Evolutionary conservation across 92 coral and sea anemone genomes (phyloP).

Genomic region (Meandrina meandrites): DNA sequence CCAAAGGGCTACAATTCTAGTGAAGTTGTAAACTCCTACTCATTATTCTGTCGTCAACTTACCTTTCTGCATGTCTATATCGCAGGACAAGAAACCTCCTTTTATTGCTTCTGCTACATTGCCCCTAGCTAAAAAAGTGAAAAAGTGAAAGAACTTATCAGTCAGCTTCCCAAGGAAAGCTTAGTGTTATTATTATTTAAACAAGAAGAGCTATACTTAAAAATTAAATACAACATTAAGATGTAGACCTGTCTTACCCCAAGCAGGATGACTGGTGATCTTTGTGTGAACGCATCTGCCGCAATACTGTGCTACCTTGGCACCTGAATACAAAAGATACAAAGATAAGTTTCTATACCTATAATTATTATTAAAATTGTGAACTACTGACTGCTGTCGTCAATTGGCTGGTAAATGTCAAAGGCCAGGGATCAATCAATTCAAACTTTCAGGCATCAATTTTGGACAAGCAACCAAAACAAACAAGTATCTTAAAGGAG

Average conservation of each 20-base stretch:
- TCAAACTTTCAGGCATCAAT: too few relatives aligned
- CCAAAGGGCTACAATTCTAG: too few relatives aligned
- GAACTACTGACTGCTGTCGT: too few relatives aligned
- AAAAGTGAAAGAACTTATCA: background rate
- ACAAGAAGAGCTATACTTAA: background rate
- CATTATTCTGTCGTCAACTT: background rate
- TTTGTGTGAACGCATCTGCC: conserved; percentile 85
- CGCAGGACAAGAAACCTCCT: conserved; percentile 84
- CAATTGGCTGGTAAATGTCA: background rate
- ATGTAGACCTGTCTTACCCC: conserved; percentile 64
- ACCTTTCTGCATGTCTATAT: conserved; percentile 95
- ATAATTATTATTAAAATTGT: too few relatives aligned
- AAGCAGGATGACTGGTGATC: conserved; percentile 81
- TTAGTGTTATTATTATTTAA: background rate
- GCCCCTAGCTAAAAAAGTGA: conserved; percentile 70
- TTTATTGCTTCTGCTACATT: conserved; percentile 84
- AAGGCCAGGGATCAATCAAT: background rate
- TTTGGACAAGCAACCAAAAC: too few relatives aligned
- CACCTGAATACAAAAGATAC: conserved; percentile 61
- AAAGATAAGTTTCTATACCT: background rate
- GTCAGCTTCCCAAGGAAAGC: background rate
- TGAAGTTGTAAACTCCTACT: background rate
- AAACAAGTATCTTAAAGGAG: too few relatives aligned
- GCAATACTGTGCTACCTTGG: conserved; percentile 96
- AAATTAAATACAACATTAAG: background rate